phyloP scores from a whole-genome alignment of 2,797 vertebrate genomes.

The Melanotaenia maccullochi region DNA sequence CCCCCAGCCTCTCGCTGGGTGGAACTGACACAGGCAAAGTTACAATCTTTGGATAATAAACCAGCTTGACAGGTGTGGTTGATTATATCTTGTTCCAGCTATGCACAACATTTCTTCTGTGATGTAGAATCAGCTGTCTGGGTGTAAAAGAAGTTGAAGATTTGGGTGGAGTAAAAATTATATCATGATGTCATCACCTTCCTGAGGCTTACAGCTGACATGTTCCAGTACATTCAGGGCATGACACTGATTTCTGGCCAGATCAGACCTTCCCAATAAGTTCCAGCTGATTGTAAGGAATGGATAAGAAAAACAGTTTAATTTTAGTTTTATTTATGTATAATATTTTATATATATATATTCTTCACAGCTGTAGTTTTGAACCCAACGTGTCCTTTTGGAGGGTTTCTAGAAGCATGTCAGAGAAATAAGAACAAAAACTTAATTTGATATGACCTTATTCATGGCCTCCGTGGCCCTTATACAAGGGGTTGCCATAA shows the following conservation, averaged over 20 bases:
- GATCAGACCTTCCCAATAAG: background rate
- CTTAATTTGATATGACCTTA: slow-evolving; percentile 5
- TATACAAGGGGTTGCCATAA: slow-evolving; percentile 39
- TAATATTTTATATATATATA: background rate
- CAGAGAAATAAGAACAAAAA: slow-evolving; percentile 5
- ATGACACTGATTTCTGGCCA: slow-evolving; percentile 24
- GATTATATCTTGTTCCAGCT: slow-evolving; percentile 1
- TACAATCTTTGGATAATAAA: slow-evolving; percentile 29
- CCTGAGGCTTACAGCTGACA: slow-evolving; percentile 1
- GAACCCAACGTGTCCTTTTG: background rate
- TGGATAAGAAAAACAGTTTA: background rate
- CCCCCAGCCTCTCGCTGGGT: background rate
- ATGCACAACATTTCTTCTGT: background rate
- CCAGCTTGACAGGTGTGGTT: slow-evolving; percentile 27
- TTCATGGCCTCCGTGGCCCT: slow-evolving; percentile 11
- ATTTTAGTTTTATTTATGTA: background rate
- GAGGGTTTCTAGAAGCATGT: background rate
- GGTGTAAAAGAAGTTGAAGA: background rate
- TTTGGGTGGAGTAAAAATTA: slow-evolving; percentile 34
- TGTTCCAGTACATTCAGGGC: slow-evolving; percentile 51
- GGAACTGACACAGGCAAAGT: slow-evolving; percentile 18
- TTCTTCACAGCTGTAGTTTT: background rate
- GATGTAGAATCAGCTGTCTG: slow-evolving; percentile 22
- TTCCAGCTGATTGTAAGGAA: slow-evolving; percentile 22
- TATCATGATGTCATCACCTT: slow-evolving; percentile 55